phyloP scores from a whole-genome alignment of 1,140 invertebrate genomes.

The Megalonaias nervosa region DNA sequence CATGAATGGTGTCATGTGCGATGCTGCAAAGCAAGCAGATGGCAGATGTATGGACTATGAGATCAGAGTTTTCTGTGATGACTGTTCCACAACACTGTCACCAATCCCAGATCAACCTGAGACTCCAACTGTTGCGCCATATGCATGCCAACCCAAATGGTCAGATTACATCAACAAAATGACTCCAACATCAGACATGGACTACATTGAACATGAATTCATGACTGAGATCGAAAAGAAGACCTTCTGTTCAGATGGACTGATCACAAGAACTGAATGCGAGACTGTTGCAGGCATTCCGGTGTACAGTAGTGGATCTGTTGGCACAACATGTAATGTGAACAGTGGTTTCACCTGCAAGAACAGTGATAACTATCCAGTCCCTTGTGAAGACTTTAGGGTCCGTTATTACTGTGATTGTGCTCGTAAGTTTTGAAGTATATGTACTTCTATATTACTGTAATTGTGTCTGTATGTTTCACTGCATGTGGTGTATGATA shows the following conservation, averaged over 20 bases:
- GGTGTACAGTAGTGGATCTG: conserved; percentile 32
- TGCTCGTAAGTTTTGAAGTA: conserved; percentile 27
- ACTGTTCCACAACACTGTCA: conserved; percentile 38
- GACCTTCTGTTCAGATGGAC: conserved; percentile 54
- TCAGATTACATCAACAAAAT: conserved; percentile 39
- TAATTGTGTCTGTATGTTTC: too few species aligned
- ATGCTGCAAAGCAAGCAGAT: conserved; percentile 55
- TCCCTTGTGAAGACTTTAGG: conserved; percentile 68
- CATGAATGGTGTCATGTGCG: conserved; percentile 78
- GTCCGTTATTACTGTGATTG: conserved; percentile 71
- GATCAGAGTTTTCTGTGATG: conserved; percentile 80
- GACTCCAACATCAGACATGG: conserved; percentile 23
- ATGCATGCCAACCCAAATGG: conserved; percentile 23
- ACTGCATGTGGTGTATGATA: too few species aligned
- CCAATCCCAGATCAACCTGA: conserved; percentile 1
- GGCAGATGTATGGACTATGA: conserved; percentile 78
- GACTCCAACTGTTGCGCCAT: conserved; percentile 20
- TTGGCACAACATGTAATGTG: conserved; percentile 42
- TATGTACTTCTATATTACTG: too few species aligned
- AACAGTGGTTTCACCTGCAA: conserved; percentile 47
- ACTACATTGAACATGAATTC: conserved; percentile 27
- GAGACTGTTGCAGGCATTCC: conserved; percentile 44
- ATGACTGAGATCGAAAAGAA: conserved; percentile 9
- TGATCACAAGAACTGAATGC: conserved; percentile 61
- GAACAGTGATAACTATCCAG: conserved; percentile 42